phyloP scores from a whole-genome alignment of 2,888 invertebrate genomes.

The Clunio marinus region DNA sequence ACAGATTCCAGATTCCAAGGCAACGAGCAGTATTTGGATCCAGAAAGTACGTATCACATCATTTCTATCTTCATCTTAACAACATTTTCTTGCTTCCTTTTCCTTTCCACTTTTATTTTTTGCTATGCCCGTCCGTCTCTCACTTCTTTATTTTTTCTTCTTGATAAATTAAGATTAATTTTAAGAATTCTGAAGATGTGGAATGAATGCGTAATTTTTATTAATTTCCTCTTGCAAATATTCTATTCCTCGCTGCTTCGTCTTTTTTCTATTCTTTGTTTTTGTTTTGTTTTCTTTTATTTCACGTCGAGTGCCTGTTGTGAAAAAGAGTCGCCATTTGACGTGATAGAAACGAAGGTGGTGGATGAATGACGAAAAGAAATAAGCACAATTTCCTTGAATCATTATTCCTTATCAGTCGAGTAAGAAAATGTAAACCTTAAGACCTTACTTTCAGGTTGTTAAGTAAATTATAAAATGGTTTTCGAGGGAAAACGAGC shows the following conservation, averaged over 20 bases:
- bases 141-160: no score
- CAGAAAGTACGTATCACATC: slow-evolving; percentile 11
- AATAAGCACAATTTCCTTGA: slow-evolving; percentile 22
- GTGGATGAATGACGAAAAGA: not conserved
- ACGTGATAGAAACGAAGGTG: no score
- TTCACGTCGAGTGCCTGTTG: not conserved
- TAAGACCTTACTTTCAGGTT: not conserved
- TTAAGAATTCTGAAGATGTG: slow-evolving; percentile 24
- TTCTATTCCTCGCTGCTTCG: no score
- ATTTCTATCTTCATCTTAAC: not conserved
- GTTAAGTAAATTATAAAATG: slow-evolving; percentile 32
- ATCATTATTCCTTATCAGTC: slow-evolving; percentile 29
- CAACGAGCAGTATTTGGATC: slow-evolving; percentile 23
- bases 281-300: not conserved
- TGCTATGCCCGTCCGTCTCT: not conserved
- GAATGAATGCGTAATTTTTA: slow-evolving; percentile 36
- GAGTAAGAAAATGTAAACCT: not conserved
- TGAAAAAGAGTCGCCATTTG: slow-evolving; percentile 10
- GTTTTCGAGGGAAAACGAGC: not conserved
- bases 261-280: not conserved
- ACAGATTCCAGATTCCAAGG: slow-evolving; percentile 31
- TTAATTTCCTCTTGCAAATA: slow-evolving; percentile 30
- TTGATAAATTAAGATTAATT: slow-evolving; percentile 38
- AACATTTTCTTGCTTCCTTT: not conserved
- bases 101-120: not conserved